phyloP scores from a whole-genome alignment of 2,888 invertebrate genomes.

The Helicoverpa assulta region DNA sequence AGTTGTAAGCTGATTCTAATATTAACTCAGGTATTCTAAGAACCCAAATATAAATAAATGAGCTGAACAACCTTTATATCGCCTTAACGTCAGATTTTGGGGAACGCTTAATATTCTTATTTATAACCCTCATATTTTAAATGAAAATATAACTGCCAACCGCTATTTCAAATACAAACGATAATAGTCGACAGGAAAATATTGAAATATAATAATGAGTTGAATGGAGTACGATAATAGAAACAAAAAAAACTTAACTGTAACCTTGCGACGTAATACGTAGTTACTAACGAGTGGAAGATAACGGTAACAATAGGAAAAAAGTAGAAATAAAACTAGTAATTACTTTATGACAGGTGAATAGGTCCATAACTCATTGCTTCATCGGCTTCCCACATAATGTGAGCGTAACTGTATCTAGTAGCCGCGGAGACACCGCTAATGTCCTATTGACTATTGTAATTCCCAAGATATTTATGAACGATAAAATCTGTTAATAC shows the following conservation, averaged over 20 bases:
- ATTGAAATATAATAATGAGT: slow-evolving; percentile 25
- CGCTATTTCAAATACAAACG: slow-evolving; percentile 33
- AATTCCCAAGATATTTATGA: slow-evolving; percentile 57
- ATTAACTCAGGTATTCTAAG: slow-evolving; percentile 53
- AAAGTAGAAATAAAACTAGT: slow-evolving; percentile 29
- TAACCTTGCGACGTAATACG: slow-evolving; percentile 29
- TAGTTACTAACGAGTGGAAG: slow-evolving; percentile 10
- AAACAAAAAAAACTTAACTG: slow-evolving; percentile 35
- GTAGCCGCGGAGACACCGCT: slow-evolving; percentile 32
- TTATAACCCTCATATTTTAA: slow-evolving; percentile 51
- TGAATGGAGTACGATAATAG: slow-evolving; percentile 34
- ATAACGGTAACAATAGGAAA: slow-evolving; percentile 34
- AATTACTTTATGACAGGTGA: slow-evolving; percentile 57
- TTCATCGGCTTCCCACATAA: slow-evolving; percentile 50
- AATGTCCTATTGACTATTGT: slow-evolving; percentile 63
- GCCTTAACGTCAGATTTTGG: slow-evolving; percentile 44
- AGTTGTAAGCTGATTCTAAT: slow-evolving; percentile 67
- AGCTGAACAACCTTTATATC: slow-evolving; percentile 35
- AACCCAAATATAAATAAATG: slow-evolving; percentile 45
- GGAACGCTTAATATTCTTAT: slow-evolving; percentile 43
- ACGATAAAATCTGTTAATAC: slow-evolving; percentile 40
- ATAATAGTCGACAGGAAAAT: slow-evolving; percentile 43
- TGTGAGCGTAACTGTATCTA: slow-evolving; percentile 38
- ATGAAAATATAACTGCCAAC: slow-evolving; percentile 41
- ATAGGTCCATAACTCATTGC: slow-evolving; percentile 54